A percentile compares a stretch with the other conserved stretches of the same genome.
Evolutionary conservation across 1,140 invertebrate species (phyloP).

Genomic region (Sycophaga agraensis): DNA sequence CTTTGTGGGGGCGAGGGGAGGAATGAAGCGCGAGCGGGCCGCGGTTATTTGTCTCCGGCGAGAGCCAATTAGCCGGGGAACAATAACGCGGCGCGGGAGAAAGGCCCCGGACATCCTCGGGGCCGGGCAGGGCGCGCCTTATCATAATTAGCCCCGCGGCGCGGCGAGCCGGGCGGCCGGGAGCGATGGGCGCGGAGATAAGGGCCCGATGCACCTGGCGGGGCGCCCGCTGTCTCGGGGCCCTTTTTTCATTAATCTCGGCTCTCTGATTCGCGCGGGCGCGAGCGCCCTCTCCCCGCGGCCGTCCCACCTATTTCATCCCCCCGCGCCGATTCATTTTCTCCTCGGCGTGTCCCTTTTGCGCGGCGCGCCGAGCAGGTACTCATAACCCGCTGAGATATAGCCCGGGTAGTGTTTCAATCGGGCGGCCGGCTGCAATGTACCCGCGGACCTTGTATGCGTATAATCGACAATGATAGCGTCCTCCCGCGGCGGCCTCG

Average conservation of each 20-base stretch:
- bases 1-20: no score
- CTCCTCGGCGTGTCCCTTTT: slow-evolving; percentile 13
- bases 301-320: slow-evolving; percentile 17
- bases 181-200: no score
- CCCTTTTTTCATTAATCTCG: slow-evolving; percentile 15
- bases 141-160: slow-evolving; percentile 28
- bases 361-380: slow-evolving; percentile 42
- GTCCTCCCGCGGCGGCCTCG: not conserved
- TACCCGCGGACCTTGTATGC: not conserved
- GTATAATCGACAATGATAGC: slow-evolving; percentile 1
- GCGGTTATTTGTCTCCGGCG: no score
- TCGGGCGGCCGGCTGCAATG: slow-evolving; percentile 40
- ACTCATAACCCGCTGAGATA: slow-evolving; percentile 57
- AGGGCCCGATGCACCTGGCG: no score
- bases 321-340: slow-evolving; percentile 6
- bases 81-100: not conserved
- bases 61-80: slow-evolving; percentile 23
- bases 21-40: no score
- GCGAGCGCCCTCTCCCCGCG: not conserved
- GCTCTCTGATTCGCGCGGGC: slow-evolving; percentile 24
- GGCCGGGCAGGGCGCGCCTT: slow-evolving; percentile 20
- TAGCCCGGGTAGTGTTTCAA: slow-evolving; percentile 57
- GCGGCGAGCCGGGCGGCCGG: not conserved
- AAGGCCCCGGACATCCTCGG: slow-evolving; percentile 9
- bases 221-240: no score